Conservation (phyloP, 2,888 invertebrate species). For the Microctonus aethiopoides region DNA sequence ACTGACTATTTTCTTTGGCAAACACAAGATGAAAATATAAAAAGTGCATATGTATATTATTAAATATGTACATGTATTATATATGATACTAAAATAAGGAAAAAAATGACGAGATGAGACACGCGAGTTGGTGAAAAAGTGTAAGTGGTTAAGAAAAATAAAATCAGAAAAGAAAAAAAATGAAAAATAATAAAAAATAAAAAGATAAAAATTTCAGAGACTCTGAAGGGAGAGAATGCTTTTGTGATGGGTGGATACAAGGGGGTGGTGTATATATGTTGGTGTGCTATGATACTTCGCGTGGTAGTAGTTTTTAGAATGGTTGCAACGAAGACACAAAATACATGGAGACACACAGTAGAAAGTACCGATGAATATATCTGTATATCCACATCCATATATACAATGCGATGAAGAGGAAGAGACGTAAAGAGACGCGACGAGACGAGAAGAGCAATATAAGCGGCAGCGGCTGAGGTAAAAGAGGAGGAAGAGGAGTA, state of each 20-base stretch:
- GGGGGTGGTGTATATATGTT: neutral
- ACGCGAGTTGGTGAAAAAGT: too few species aligned
- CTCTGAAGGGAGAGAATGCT: neutral
- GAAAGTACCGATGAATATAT: constrained; percentile 7
- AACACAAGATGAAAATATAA: too few species aligned
- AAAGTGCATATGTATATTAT: too few species aligned
- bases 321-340: constrained; percentile 22
- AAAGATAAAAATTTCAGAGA: neutral
- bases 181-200: neutral
- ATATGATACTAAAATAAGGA: too few species aligned
- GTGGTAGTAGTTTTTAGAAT: constrained; percentile 24
- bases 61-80: too few species aligned
- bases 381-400: neutral
- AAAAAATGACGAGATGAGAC: too few species aligned
- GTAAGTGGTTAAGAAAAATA: too few species aligned
- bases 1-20: too few species aligned
- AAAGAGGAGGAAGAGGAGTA: constrained; percentile 27
- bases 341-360: neutral
- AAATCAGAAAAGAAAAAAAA: neutral
- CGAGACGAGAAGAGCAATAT: constrained; percentile 18
- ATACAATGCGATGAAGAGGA: constrained; percentile 10
- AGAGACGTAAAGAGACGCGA: constrained; percentile 19
- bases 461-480: neutral
- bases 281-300: constrained; percentile 13
- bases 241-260: neutral